Base-by-base conservation (phyloP, 2,888 invertebrate genomes). In the Ormyrus pomaceus region DNA sequence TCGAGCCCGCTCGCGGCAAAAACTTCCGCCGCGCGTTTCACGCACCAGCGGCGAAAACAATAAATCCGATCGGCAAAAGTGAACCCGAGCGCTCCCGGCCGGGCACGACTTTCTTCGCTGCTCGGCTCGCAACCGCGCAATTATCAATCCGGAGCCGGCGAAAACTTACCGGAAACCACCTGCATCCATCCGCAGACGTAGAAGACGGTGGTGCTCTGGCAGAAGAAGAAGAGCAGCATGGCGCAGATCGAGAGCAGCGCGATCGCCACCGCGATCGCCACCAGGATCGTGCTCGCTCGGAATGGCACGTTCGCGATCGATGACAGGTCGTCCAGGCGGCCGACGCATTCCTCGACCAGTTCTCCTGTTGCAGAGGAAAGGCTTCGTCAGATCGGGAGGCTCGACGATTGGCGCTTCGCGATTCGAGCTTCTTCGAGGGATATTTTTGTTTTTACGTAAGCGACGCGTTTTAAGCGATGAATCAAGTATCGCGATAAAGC, bases 121-220 rank as follows among this genome's bases (percentile, higher is more conserved):
- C 34, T 34, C 34, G 19, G 19, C 34, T 34, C 34, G 34, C 34
- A 34, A 34, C 34, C 34, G 34, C 4, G 34, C 1, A 34, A 34
- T 34, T 34, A 34, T 34, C 34, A 34, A 34, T 34, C 34, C 34
- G n/a, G 46, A 55, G 46, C n/a, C 11, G 59, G 34, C 4, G 34
- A 34, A 34, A 34, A 46, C 82, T 94, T 91, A 99, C 99, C 98
- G 88, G 98, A 97, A 85, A 98, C 92, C n/a, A 98, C 93, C 91
- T 99, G 99, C 92, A 99, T 93, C 97, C 97, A 98, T 66, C 97
- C 98, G 89, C 98, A 98, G 82, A 98, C 94, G 88, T 96, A 95
- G 91, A 97, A 98, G 71, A 98, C 98, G 72, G 95, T 95, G 66
- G 96, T 96, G 11, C 98, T 96, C 89, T 96, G 96, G 91, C 98